A percentile compares a stretch with the other conserved stretches of the same genome.
phyloP scores from a whole-genome alignment of 2,113 vertebrate genomes.

The Misgurnus mizolepis region DNA sequence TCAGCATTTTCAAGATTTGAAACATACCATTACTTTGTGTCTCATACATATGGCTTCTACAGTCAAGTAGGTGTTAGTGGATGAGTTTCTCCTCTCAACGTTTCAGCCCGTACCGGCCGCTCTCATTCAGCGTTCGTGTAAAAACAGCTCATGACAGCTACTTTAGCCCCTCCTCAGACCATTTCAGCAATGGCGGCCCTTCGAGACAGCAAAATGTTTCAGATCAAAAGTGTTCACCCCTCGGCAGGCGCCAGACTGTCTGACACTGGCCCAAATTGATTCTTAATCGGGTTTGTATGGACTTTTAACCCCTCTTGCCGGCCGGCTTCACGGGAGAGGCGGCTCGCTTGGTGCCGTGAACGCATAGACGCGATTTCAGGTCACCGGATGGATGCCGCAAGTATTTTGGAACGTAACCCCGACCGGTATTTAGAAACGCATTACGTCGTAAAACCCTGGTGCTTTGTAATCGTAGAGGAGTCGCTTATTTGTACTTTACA shows the following conservation, averaged over 20 bases:
- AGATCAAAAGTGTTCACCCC: conserved; percentile 79
- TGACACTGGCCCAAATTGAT: conserved; percentile 80
- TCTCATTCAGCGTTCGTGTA: conserved; percentile 46
- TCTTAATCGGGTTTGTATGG: conserved; percentile 81
- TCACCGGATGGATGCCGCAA: conserved; percentile 29
- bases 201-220: conserved; percentile 75
- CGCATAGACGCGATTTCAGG: conserved; percentile 61
- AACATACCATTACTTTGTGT: conserved; percentile 58
- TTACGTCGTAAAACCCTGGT: neutral
- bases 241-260: conserved; percentile 78
- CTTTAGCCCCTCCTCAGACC: conserved; percentile 71
- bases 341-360: conserved; percentile 62
- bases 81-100: conserved; percentile 31
- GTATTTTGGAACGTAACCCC: neutral
- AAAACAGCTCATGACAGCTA: conserved; percentile 70
- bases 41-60: conserved; percentile 53
- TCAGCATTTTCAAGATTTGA: conserved; percentile 31
- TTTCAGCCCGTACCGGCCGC: conserved; percentile 32
- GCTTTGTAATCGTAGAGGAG: neutral
- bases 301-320: conserved; percentile 71
- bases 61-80: conserved; percentile 39
- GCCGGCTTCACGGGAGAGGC: conserved; percentile 68
- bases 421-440: no score
- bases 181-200: conserved; percentile 69
- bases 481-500: neutral